Percentiles rank a stretch among this genome's conserved stretches.
Evolutionary conservation across 2,888 invertebrate genomes (phyloP).

Genomic region (Himalopsyche kuldschensis): DNA sequence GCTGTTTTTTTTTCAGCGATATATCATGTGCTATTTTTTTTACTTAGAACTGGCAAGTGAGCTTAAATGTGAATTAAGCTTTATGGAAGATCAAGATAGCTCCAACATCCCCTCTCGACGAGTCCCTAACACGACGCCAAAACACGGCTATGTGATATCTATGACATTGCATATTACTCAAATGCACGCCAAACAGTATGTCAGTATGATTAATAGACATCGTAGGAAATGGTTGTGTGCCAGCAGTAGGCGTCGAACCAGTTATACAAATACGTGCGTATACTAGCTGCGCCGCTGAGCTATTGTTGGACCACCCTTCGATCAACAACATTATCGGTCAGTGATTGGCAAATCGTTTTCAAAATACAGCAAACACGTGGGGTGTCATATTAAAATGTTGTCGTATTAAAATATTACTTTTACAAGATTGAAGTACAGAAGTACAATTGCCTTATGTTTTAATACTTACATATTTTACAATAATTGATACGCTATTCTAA

Average conservation of each 20-base stretch:
- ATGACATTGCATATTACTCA: constrained; percentile 33
- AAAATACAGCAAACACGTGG: background rate
- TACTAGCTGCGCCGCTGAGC: background rate
- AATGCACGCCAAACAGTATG: constrained; percentile 24
- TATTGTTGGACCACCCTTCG: background rate
- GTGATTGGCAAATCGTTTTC: background rate
- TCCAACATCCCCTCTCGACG: background rate
- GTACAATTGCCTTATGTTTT: too few species aligned
- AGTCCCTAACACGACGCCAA: background rate
- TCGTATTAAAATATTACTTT: too few species aligned
- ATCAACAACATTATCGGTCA: background rate
- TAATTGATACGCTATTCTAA: too few species aligned
- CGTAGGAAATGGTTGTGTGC: background rate
- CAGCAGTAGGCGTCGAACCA: background rate
- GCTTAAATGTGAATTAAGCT: background rate
- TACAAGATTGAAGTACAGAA: too few species aligned
- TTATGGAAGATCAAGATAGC: background rate
- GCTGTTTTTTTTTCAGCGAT: too few species aligned
- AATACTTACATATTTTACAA: too few species aligned
- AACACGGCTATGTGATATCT: background rate
- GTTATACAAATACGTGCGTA: background rate
- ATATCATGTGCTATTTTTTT: too few species aligned
- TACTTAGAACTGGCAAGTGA: background rate
- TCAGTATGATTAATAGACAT: background rate
- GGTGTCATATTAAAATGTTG: background rate